A percentile compares a stretch with the other conserved stretches of the same genome.
phyloP scores from a whole-genome alignment of 2,888 invertebrate genomes.

The Drosophila atripex region DNA sequence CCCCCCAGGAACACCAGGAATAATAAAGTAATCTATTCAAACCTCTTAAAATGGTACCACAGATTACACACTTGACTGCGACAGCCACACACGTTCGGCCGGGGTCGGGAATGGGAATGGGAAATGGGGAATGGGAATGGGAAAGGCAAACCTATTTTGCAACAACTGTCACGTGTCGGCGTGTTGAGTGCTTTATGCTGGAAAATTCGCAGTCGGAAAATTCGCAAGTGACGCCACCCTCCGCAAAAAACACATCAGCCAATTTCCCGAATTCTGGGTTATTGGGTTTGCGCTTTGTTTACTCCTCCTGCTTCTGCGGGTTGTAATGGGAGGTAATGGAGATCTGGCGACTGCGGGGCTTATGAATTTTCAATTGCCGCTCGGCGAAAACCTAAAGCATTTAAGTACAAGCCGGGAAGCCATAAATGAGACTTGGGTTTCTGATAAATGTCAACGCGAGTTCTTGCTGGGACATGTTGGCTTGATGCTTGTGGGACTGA shows the following conservation, averaged over 20 bases:
- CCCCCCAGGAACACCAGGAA: neutral
- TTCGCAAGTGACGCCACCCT: slow-evolving; percentile 48
- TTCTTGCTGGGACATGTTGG: neutral
- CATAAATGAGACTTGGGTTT: slow-evolving; percentile 71
- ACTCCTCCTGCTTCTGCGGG: slow-evolving; percentile 57
- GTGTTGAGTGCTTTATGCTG: slow-evolving; percentile 46
- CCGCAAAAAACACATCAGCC: slow-evolving; percentile 30
- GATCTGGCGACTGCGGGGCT: slow-evolving; percentile 28
- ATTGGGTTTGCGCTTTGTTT: slow-evolving; percentile 61
- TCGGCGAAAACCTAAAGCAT: slow-evolving; percentile 41
- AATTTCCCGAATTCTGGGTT: slow-evolving; percentile 69
- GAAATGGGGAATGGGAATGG: no score
- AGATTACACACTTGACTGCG: slow-evolving; percentile 77
- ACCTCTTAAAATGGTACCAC: slow-evolving; percentile 48
- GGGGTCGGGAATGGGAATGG: slow-evolving; percentile 31
- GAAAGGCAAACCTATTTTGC: slow-evolving; percentile 60
- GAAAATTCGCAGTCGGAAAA: slow-evolving; percentile 67
- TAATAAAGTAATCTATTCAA: slow-evolving; percentile 55
- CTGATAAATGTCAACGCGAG: slow-evolving; percentile 69
- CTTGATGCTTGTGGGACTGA: slow-evolving; percentile 31
- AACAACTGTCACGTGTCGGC: slow-evolving; percentile 79
- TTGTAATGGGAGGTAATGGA: slow-evolving; percentile 30
- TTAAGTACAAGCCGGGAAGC: slow-evolving; percentile 56
- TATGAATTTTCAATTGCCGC: slow-evolving; percentile 72
- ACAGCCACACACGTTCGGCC: slow-evolving; percentile 44